phyloP scores from a whole-genome alignment of 2,797 vertebrate species.

The Thunnus albacares region DNA sequence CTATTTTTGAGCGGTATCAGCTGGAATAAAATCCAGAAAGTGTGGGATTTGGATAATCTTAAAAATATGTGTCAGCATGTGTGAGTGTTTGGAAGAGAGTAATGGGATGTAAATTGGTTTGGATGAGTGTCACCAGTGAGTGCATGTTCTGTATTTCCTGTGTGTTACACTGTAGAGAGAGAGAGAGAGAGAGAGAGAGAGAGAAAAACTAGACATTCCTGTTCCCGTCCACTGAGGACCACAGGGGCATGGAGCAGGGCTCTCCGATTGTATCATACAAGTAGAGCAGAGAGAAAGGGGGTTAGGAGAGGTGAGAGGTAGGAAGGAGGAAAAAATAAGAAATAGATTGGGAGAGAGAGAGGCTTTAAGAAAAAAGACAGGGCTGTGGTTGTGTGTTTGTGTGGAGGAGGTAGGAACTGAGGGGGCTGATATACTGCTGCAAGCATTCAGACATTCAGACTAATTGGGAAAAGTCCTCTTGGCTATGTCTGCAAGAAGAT shows the following conservation, averaged over 20 bases:
- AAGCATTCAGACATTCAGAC: constrained; percentile 47
- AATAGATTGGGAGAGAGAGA: not conserved
- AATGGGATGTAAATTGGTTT: constrained; percentile 40
- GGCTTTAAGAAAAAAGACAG: not conserved
- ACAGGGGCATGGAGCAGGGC: constrained; percentile 43
- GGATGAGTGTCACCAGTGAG: constrained; percentile 29
- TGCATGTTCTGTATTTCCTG: not conserved
- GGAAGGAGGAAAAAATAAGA: not conserved
- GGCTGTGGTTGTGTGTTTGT: not conserved
- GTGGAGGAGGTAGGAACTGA: constrained; percentile 31
- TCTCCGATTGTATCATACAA: constrained; percentile 61
- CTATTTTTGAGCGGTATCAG: not conserved
- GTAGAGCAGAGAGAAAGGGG: constrained; percentile 28
- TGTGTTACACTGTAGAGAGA: constrained; percentile 5
- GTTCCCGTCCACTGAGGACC: constrained; percentile 68
- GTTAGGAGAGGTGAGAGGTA: constrained; percentile 1
- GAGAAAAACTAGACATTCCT: constrained; percentile 68
- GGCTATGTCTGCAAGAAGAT: constrained; percentile 60
- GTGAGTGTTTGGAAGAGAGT: constrained; percentile 30
- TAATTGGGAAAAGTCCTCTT: constrained; percentile 48
- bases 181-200: constrained; percentile 1
- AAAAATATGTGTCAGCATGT: not conserved
- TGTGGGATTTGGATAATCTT: not conserved
- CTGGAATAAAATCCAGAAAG: too few relatives aligned
- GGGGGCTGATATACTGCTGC: constrained; percentile 12